Base-by-base conservation (phyloP, 2,797 vertebrate genomes). In the Cetoscarus ocellatus region DNA sequence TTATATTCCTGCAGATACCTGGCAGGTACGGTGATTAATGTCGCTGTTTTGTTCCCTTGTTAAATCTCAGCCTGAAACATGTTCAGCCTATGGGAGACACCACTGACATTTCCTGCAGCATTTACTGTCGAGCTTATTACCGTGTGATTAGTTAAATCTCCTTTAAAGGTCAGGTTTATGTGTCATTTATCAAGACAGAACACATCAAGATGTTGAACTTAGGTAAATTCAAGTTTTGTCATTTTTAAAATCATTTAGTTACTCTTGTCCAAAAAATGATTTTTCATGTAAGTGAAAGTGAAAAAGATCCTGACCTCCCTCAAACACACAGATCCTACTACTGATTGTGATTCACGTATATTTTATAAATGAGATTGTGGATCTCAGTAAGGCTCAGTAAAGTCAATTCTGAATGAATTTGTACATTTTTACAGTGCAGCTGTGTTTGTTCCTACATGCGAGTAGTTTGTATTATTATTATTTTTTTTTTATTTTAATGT, bases 81-180 rank as follows among this genome's bases (percentile, higher is more conserved):
- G 44, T 48, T 79, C 61, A 67, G 50, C 3, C 39, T 53, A 19
- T 17, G 8, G 14, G 49, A 50, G 49, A 64, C 58, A 73, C 53
- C 45, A 1, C 10, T 82, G 74, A 80, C 72, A 74, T 82, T 80
- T 80, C 69, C 77, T 64, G 68, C 70, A 66, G 75, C 27, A 59
- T 43, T 71, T 57, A 65, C 50, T 48, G 56, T 10, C 54, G 43
- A 39, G 42, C 54, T 66, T 10, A 35, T 69, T 48, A 70, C 58
- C 15, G 49, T 44, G 53, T 77, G 42, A 61, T 75, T 52, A 70
- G 17, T 67, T 39, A 18, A 39, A 78, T 60, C n/a, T 45, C 53
- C 51, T 8, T 53, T 53, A 13, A 47, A 35, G 58, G 10, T 48
- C 39, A 38, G 35, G 47, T 34, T 56, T 43, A 43, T n/a, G 7